phyloP scores from a whole-genome alignment of 2,113 vertebrate species.

The Sminthopsis crassicaudata region DNA sequence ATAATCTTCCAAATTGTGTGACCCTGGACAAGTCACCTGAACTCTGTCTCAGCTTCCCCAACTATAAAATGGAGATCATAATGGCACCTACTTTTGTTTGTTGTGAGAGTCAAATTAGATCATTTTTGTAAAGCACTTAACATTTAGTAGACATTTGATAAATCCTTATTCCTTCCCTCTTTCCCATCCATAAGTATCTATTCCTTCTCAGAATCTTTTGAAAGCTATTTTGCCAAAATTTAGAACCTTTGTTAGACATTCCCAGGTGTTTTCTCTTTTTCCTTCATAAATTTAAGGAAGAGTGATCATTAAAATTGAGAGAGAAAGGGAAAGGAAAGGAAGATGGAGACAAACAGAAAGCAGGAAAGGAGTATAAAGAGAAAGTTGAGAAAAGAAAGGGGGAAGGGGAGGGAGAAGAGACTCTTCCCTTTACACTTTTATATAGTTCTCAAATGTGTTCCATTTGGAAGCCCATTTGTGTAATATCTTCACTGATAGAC shows the following conservation, averaged over 20 bases:
- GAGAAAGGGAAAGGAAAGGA: not conserved
- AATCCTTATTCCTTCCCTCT: not conserved
- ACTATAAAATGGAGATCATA: not conserved
- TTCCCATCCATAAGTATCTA: not conserved
- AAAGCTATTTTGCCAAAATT: not conserved
- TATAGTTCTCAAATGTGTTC: not conserved
- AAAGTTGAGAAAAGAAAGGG: too few species aligned
- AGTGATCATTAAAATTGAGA: not conserved
- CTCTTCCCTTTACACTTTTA: not conserved
- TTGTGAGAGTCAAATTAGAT: not conserved
- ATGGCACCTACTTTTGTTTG: not conserved
- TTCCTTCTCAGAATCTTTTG: not conserved
- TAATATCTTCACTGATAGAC: not conserved
- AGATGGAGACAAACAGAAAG: too few species aligned
- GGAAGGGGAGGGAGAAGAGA: not conserved
- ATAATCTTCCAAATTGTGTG: not conserved
- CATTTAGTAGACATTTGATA: not conserved
- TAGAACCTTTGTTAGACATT: not conserved
- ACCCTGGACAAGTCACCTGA: not conserved
- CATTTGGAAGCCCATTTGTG: not conserved
- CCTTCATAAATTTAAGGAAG: not conserved
- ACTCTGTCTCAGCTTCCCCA: not conserved
- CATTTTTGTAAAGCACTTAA: not conserved
- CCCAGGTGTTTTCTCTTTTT: too few species aligned
- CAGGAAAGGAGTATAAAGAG: too few species aligned